Conservation (phyloP, 2,888 invertebrate species). For the Stenotaenia linearis region DNA sequence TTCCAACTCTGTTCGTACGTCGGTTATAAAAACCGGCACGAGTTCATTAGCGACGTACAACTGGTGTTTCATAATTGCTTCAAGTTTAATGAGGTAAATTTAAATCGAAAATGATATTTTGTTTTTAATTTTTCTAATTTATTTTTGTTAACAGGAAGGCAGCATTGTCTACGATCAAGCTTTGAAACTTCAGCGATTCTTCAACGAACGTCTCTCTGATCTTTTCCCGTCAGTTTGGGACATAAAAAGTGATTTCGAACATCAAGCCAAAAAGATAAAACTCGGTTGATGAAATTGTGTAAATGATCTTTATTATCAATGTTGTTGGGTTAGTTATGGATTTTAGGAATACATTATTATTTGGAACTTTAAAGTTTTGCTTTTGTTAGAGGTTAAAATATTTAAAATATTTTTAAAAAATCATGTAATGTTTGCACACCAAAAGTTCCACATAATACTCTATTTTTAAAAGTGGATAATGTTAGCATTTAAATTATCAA, state of each 20-base stretch:
- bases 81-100: constrained; percentile 70
- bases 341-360: too few relatives aligned
- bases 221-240: background rate
- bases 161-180: background rate
- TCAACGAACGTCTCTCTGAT: background rate
- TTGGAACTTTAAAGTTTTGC: too few relatives aligned
- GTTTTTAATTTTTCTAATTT: background rate
- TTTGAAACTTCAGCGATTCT: background rate
- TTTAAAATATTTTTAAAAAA: too few relatives aligned
- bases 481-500: too few relatives aligned
- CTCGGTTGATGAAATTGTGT: too few relatives aligned
- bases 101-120: background rate
- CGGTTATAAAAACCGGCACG: constrained; percentile 66
- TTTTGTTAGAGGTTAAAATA: too few relatives aligned
- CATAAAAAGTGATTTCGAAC: background rate
- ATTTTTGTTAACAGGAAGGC: background rate
- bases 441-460: too few relatives aligned
- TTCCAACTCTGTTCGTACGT: constrained; percentile 61
- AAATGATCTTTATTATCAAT: too few relatives aligned
- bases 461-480: too few relatives aligned
- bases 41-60: constrained; percentile 73
- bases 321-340: too few relatives aligned
- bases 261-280: background rate
- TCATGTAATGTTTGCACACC: too few relatives aligned
- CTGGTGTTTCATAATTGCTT: constrained; percentile 84